Percentiles rank a stretch among this genome's conserved stretches.
These are phyloP conservation scores for Craterocephalus amniculus DNA, from an alignment of 2,797 vertebrate species.

Conservation along the genomic window DNA sequence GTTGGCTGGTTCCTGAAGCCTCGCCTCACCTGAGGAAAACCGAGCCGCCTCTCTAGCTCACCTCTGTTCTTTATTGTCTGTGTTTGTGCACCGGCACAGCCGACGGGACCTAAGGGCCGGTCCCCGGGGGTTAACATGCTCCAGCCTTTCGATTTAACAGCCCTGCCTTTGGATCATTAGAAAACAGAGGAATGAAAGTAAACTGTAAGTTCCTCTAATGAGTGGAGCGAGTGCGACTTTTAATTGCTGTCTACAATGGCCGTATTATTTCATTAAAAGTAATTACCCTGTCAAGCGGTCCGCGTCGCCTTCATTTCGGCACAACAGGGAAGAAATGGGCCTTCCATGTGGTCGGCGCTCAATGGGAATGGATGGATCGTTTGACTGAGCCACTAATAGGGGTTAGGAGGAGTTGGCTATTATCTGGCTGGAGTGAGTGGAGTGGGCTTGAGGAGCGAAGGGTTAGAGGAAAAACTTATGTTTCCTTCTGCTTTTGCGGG, in stretches of 20 bases:
- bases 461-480: slow-evolving; percentile 37
- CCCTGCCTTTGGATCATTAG: slow-evolving; percentile 77
- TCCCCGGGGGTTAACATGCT: slow-evolving; percentile 67
- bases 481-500: slow-evolving; percentile 20
- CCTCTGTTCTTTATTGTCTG: slow-evolving; percentile 28
- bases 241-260: slow-evolving; percentile 82
- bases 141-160: slow-evolving; percentile 72
- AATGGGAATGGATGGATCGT: slow-evolving; percentile 71
- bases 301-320: slow-evolving; percentile 76
- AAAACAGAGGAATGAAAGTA: slow-evolving; percentile 78
- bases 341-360: slow-evolving; percentile 67
- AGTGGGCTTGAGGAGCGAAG: slow-evolving; percentile 49
- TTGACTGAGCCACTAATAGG: slow-evolving; percentile 74
- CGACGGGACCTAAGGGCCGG: slow-evolving; percentile 61
- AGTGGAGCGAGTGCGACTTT: slow-evolving; percentile 79
- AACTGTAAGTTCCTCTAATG: slow-evolving; percentile 80
- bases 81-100: slow-evolving; percentile 57
- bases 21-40: slow-evolving; percentile 28
- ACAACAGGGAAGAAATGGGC: slow-evolving; percentile 75
- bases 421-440: slow-evolving; percentile 66
- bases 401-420: slow-evolving; percentile 66
- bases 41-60: slow-evolving; percentile 15
- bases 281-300: slow-evolving; percentile 82
- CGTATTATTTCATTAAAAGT: slow-evolving; percentile 85
- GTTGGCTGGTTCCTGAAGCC: background rate